Conservation (phyloP, 2,888 invertebrate genomes). For the Pycnomerus fuliginosus region DNA sequence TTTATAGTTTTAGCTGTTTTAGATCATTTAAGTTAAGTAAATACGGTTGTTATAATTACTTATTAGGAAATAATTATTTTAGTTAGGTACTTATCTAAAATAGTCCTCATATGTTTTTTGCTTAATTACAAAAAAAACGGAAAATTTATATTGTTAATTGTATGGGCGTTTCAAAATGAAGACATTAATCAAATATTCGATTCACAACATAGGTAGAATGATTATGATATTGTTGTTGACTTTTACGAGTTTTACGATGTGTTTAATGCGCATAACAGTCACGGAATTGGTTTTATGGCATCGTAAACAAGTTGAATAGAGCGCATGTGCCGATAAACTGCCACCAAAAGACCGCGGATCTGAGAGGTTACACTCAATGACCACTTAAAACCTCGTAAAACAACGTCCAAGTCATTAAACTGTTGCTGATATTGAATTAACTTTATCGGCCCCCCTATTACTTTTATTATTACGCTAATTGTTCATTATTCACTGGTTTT, state of each 20-base stretch:
- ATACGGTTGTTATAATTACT: no score
- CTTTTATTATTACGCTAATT: conserved; percentile 30
- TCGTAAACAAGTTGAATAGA: conserved; percentile 44
- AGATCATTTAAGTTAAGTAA: no score
- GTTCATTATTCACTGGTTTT: conserved; percentile 30
- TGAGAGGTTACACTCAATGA: conserved; percentile 38
- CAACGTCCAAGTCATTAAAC: conserved; percentile 31
- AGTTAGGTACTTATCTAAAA: no score
- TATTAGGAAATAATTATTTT: no score
- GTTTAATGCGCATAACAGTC: conserved; percentile 52
- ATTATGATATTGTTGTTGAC: conserved; percentile 50
- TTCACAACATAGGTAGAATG: conserved; percentile 29
- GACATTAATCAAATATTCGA: conserved; percentile 32
- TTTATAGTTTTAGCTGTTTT: no score
- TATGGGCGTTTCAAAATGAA: conserved; percentile 11
- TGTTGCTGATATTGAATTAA: conserved; percentile 36
- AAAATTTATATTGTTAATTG: background rate
- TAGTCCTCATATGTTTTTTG: no score
- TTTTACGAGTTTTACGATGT: conserved; percentile 50
- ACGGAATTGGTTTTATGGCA: conserved; percentile 49
- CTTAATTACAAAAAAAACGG: background rate
- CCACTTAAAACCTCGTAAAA: conserved; percentile 46
- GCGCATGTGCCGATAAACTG: conserved; percentile 44
- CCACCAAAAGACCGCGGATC: conserved; percentile 34
- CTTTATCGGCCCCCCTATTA: conserved; percentile 33